These are phyloP conservation scores for Neosilurus mollespiculum DNA, from an alignment of 2,797 vertebrate genomes.

Conservation along the genomic window DNA sequence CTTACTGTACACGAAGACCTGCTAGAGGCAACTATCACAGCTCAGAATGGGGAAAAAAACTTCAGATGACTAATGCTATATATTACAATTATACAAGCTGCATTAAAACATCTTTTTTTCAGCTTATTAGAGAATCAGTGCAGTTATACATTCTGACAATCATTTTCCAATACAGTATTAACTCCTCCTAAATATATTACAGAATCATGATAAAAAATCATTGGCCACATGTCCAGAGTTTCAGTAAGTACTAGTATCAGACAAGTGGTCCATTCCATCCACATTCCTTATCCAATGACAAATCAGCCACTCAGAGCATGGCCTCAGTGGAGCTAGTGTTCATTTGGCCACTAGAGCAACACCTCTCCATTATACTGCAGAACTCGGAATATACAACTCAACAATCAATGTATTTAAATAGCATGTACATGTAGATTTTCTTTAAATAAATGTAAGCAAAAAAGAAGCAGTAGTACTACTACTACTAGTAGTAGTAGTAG, in stretches of 20 bases:
- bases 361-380: background rate
- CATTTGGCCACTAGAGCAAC: constrained; percentile 11
- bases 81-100: constrained; percentile 41
- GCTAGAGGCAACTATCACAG: constrained; percentile 55
- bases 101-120: constrained; percentile 25
- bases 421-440: background rate
- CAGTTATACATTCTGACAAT: constrained; percentile 8
- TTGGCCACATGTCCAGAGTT: constrained; percentile 36
- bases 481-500: too few species aligned
- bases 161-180: constrained; percentile 2
- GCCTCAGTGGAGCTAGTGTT: constrained; percentile 33
- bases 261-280: constrained; percentile 25
- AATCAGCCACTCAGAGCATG: constrained; percentile 30
- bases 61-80: constrained; percentile 40
- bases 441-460: background rate
- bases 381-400: constrained; percentile 11
- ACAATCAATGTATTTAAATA: background rate
- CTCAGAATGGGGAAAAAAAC: constrained; percentile 47
- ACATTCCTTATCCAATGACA: constrained; percentile 44
- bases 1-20: constrained; percentile 57
- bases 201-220: constrained; percentile 20
- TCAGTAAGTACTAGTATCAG: constrained; percentile 19
- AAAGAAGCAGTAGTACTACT: too few species aligned
- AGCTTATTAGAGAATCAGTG: background rate
- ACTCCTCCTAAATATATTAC: constrained; percentile 19